Conservation (phyloP, 2,113 vertebrate genomes). For the Melanocharis versteri region DNA sequence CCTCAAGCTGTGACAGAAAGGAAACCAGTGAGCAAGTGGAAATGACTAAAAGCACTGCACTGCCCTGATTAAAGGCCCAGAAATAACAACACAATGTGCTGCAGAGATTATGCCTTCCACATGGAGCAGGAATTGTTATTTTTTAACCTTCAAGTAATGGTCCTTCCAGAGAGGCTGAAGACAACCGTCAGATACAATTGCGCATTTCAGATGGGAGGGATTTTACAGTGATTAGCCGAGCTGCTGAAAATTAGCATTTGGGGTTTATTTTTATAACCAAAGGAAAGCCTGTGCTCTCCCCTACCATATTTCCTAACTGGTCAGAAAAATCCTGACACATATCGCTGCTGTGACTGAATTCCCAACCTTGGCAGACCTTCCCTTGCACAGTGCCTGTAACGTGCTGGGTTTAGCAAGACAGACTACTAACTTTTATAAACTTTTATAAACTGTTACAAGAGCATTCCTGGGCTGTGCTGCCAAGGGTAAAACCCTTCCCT, state of each 20-base stretch:
- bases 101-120: background rate
- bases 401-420: background rate
- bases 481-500: background rate
- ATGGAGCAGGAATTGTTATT: background rate
- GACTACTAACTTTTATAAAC: background rate
- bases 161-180: background rate
- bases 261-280: background rate
- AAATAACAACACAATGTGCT: background rate
- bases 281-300: background rate
- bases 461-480: background rate
- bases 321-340: background rate
- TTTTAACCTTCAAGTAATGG: background rate
- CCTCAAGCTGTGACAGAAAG: constrained; percentile 11
- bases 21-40: constrained; percentile 38
- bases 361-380: background rate
- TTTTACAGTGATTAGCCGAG: background rate
- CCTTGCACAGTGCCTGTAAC: background rate
- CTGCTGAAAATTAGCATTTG: background rate
- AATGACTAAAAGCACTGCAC: constrained; percentile 30
- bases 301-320: background rate
- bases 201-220: background rate
- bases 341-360: background rate
- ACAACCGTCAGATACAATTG: background rate
- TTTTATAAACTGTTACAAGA: background rate
- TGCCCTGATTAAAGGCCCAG: constrained; percentile 43